Percentiles rank a stretch among this genome's conserved stretches.
Conservation (phyloP, 2,113 vertebrate species). For the Stegastes partitus region DNA sequence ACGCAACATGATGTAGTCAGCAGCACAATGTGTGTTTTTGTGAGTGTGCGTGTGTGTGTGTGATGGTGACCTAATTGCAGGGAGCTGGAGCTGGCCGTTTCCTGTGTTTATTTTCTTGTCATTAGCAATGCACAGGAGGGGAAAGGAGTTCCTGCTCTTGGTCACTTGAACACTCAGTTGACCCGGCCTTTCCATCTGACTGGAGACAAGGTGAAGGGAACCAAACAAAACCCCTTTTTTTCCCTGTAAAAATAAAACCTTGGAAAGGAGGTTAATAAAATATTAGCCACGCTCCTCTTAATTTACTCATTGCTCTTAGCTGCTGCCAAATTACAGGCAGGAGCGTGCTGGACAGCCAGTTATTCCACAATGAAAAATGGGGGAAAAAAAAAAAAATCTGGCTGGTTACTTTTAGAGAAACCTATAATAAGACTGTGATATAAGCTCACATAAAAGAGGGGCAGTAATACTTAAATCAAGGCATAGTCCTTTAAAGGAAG, state of each 20-base stretch:
- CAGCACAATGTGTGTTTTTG: conserved; percentile 55
- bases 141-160: conserved; percentile 56
- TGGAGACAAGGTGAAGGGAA: conserved; percentile 42
- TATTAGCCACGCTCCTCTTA: conserved; percentile 49
- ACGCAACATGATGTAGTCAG: conserved; percentile 49
- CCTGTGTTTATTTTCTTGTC: conserved; percentile 82
- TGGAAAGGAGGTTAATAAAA: conserved; percentile 44
- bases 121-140: conserved; percentile 60
- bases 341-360: conserved; percentile 9
- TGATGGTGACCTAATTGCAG: conserved; percentile 78
- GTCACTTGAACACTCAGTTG: conserved; percentile 54
- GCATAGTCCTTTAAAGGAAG: not conserved
- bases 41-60: conserved; percentile 45
- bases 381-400: not conserved
- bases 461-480: not conserved
- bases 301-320: conserved; percentile 35
- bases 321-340: conserved; percentile 25
- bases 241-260: conserved; percentile 6
- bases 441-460: not conserved
- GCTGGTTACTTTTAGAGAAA: not conserved
- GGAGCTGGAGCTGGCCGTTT: conserved; percentile 61
- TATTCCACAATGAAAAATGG: conserved; percentile 32
- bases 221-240: conserved; percentile 56
- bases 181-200: conserved; percentile 41
- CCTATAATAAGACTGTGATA: not conserved